Base-by-base conservation (phyloP, 2,797 vertebrate species). In the Thunnus albacares region DNA sequence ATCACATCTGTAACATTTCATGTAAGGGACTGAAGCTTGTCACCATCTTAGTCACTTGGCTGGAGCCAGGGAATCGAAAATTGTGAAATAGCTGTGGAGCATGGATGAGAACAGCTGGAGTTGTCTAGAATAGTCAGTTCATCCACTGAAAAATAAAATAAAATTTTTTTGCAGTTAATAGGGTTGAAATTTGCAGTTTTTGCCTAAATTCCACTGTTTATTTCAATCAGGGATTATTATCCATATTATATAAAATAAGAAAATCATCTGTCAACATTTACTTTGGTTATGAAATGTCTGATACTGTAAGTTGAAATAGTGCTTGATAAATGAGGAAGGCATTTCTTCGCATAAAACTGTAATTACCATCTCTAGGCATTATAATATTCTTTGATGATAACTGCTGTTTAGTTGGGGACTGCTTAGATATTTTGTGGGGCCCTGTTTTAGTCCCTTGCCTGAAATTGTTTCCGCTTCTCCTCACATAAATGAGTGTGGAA, bases 401-500 rank as follows among this genome's bases (percentile, higher is more conserved):
- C 6, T 6, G 6, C 10, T 15, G 51, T 52, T 70, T 24, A 20
- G 33, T 3, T 6, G 1, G 4, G 35, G 13, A 73, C 45, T 61
- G 22, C 14, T 69, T 47, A 15, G 20, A 73, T 1, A 58, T 67
- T 49, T 73, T 47, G 18, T 51, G 18, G 17, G 47, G 17, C 7
- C 17, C 52, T 14, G 20, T 12, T 51, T 51, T 51, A 8, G 6
- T 22, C 52, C 13, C 15, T 1, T 53, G 6, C 33, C 22, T 51
- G 26, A 20, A 53, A 60, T 18, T 28, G 12, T 76, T 53, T 30
- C 41, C 20, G 1, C 62, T 70, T 66, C 9, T 47, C 22, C 18
- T 69, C 20, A 26, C 38, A 49, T 5, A 33, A 56, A 52, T 3
- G 0, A 38, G 43, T 43, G 56, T 65, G 68, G 66, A 82, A 85